Percentiles rank a stretch among this genome's conserved stretches.
Evolutionary conservation across 2,888 invertebrate species (phyloP).

Genomic region (Ommatoiulus sabulosus): DNA sequence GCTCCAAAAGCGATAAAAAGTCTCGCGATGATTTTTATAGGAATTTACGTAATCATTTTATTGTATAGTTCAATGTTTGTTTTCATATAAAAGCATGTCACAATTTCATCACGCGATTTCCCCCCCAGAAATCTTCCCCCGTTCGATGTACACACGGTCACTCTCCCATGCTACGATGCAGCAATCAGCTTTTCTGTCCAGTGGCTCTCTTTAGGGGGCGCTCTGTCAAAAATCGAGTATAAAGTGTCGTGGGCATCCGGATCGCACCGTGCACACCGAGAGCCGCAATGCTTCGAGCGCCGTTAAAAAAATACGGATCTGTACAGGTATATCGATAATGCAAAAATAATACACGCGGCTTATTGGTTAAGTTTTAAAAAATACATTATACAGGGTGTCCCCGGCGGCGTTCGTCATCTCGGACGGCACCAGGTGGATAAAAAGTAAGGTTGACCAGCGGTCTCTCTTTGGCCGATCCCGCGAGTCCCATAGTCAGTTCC

Average conservation of each 20-base stretch:
- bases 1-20: background rate
- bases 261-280: no score
- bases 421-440: background rate
- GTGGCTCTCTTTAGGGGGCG: no score
- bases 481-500: background rate
- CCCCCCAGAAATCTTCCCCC: background rate
- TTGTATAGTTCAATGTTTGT: background rate
- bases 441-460: background rate
- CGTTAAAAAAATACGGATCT: conserved; percentile 12
- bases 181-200: no score
- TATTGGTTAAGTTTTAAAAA: background rate
- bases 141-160: no score
- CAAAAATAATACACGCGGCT: background rate
- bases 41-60: background rate
- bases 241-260: no score
- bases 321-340: background rate
- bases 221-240: no score
- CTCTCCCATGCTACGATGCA: no score
- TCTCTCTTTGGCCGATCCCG: background rate
- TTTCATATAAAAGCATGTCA: conserved; percentile 1
- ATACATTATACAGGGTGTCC: background rate
- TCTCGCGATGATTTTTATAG: background rate
- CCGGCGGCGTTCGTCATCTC: background rate
- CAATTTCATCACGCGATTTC: background rate
- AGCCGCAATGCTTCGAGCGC: background rate